These are phyloP conservation scores for Argyresthia goedartella DNA, from an alignment of 2,888 invertebrate genomes.

Conservation along the genomic window DNA sequence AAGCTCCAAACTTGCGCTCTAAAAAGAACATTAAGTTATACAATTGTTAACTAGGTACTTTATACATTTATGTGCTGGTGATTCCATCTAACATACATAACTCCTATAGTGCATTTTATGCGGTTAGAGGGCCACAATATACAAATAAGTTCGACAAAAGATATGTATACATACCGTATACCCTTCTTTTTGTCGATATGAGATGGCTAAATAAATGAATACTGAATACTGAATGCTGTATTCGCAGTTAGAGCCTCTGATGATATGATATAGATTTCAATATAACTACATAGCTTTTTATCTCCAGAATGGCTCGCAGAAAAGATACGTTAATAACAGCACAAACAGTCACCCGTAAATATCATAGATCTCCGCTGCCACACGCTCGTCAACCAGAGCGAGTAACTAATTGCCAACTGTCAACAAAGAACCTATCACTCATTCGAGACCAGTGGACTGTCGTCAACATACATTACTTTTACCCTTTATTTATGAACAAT, in stretches of 20 bases:
- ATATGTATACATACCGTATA: too few relatives aligned
- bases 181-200: too few relatives aligned
- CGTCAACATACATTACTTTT: constrained; percentile 6
- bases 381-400: not conserved
- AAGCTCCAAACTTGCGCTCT: not conserved
- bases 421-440: constrained; percentile 10
- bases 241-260: not conserved
- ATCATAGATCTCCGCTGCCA: constrained; percentile 5
- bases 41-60: too few relatives aligned
- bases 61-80: too few relatives aligned
- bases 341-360: not conserved
- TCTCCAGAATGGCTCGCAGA: not conserved
- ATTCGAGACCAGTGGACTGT: constrained; percentile 7
- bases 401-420: constrained; percentile 12
- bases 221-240: too few relatives aligned
- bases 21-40: too few relatives aligned
- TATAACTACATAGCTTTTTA: not conserved
- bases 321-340: not conserved
- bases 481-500: not conserved
- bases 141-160: too few relatives aligned
- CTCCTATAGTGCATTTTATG: too few relatives aligned
- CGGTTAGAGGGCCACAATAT: too few relatives aligned
- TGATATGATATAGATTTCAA: not conserved
- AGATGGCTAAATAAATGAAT: too few relatives aligned
- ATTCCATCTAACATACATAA: too few relatives aligned